Evolutionary conservation across 2,113 vertebrate species (phyloP).

Genomic region (Carlito syrichta): DNA sequence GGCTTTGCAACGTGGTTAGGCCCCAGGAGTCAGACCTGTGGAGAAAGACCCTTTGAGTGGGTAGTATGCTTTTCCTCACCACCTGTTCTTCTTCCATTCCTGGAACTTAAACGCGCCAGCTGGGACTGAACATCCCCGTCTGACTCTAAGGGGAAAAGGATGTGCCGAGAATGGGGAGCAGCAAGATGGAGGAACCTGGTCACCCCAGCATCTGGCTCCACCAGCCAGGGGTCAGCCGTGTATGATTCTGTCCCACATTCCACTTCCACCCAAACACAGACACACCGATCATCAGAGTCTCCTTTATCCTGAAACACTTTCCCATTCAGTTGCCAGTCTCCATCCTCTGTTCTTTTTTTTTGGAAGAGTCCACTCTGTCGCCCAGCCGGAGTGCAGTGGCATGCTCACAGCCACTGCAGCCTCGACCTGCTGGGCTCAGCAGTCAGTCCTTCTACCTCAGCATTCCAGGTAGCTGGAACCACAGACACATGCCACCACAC

Average conservation of each 20-base stretch:
- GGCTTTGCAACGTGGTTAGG: not conserved
- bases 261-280: not conserved
- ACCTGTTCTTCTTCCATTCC: not conserved
- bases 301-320: no score
- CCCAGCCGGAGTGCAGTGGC: no score
- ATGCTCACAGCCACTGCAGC: no score
- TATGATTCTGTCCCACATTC: not conserved
- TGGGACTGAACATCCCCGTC: not conserved
- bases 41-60: not conserved
- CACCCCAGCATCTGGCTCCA: no score
- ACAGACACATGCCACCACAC: no score
- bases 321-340: no score
- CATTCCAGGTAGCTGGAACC: no score
- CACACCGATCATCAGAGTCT: not conserved
- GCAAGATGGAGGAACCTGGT: not conserved
- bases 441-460: no score
- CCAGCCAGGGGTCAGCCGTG: not conserved
- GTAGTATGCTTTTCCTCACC: not conserved
- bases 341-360: no score
- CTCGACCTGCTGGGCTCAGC: no score
- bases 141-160: not conserved
- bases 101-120: not conserved
- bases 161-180: not conserved
- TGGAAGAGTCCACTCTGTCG: no score
- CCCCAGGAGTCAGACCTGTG: not conserved